Conservation (phyloP, 2,797 vertebrate genomes). For the Xiphorhynchus erythropygius region DNA sequence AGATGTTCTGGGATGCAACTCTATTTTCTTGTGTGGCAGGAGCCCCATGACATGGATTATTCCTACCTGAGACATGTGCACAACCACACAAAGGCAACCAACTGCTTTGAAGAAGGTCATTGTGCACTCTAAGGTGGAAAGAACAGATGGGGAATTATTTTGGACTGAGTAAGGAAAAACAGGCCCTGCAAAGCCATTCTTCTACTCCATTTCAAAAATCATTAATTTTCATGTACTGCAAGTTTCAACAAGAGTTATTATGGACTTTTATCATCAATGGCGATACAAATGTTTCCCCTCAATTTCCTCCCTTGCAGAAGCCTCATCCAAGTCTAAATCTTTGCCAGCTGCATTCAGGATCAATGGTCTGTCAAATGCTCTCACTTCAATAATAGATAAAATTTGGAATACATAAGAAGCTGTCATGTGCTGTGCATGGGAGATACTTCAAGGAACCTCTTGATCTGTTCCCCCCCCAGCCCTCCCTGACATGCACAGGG, state of each 20-base stretch:
- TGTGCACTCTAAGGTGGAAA: not conserved
- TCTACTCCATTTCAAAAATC: slow-evolving; percentile 4
- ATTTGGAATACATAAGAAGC: slow-evolving; percentile 22
- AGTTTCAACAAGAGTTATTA: slow-evolving; percentile 24
- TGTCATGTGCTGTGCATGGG: not conserved
- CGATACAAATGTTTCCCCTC: slow-evolving; percentile 8
- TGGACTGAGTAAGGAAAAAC: not conserved
- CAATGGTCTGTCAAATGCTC: slow-evolving; percentile 1
- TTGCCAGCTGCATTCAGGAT: not conserved
- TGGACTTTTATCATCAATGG: not conserved
- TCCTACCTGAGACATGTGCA: not conserved
- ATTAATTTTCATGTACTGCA: slow-evolving; percentile 6
- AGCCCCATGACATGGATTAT: not conserved
- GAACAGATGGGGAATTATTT: slow-evolving; percentile 34
- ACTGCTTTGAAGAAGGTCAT: not conserved
- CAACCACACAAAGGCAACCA: not conserved
- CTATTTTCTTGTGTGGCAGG: not conserved
- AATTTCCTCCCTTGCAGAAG: not conserved
- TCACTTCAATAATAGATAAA: slow-evolving; percentile 26
- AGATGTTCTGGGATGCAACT: not conserved
- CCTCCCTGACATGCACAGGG: fast-evolving
- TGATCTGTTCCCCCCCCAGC: not conserved
- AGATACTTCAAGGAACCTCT: not conserved
- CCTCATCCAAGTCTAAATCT: not conserved
- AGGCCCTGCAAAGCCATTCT: not conserved